Conservation (phyloP, 2,888 invertebrate genomes). For the Notodromas monacha region DNA sequence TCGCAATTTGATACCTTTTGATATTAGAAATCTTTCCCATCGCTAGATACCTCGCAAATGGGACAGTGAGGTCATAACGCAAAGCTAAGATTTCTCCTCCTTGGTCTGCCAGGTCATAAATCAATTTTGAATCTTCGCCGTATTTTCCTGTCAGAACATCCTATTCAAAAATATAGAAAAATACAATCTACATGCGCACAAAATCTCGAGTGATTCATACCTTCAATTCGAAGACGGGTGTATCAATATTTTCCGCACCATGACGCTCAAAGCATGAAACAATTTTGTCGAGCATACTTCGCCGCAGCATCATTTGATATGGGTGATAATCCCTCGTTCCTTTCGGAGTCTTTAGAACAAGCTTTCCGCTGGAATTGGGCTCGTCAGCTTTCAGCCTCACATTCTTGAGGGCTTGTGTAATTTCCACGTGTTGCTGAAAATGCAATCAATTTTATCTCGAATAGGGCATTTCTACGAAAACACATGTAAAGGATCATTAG, state of each 20-base stretch:
- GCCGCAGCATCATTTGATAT: constrained; percentile 69
- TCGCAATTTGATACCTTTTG: constrained; percentile 92
- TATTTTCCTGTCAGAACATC: constrained; percentile 95
- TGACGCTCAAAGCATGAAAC: constrained; percentile 68
- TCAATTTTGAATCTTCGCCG: constrained; percentile 93
- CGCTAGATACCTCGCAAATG: constrained; percentile 82
- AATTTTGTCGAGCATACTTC: constrained; percentile 39
- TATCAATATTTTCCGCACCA: constrained; percentile 91
- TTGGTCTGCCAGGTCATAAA: constrained; percentile 91
- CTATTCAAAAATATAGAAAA: too few relatives aligned
- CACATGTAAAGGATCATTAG: too few relatives aligned
- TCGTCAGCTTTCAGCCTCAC: too few relatives aligned
- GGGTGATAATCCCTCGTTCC: constrained; percentile 79
- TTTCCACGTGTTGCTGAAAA: too few relatives aligned
- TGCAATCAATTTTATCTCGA: too few relatives aligned
- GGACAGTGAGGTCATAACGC: constrained; percentile 89
- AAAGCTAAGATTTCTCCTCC: constrained; percentile 86
- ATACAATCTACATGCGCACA: not conserved
- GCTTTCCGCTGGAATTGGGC: too few relatives aligned
- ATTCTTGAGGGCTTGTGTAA: too few relatives aligned
- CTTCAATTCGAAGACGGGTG: constrained; percentile 87
- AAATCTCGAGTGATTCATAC: constrained; percentile 18
- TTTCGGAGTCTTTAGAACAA: constrained; percentile 59
- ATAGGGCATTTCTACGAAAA: too few relatives aligned
- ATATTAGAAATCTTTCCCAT: constrained; percentile 81